Conservation (phyloP, 2,797 vertebrate species). For the Loris lydekkerianus region DNA sequence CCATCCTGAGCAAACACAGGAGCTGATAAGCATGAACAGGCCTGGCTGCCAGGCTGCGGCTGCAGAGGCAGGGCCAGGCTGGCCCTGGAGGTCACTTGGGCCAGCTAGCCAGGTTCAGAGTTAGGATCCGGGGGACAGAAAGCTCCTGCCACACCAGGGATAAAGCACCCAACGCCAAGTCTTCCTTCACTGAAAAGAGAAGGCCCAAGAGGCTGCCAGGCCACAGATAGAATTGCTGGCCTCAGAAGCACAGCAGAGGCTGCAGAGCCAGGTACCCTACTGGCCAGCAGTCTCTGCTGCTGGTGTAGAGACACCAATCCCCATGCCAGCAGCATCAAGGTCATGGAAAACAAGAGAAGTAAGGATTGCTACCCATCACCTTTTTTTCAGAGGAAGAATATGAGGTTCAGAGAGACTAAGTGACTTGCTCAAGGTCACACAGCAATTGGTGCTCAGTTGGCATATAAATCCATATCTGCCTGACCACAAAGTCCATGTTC, state of each 20-base stretch:
- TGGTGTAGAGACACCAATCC: neutral
- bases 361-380: neutral
- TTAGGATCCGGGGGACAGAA: neutral
- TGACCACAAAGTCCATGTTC: neutral
- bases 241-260: neutral
- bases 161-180: slow-evolving; percentile 1
- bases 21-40: slow-evolving; percentile 85
- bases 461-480: neutral
- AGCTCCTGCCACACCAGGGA: neutral
- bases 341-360: neutral
- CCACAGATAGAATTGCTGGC: neutral
- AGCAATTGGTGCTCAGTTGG: neutral
- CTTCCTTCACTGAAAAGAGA: neutral
- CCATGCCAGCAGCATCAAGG: neutral
- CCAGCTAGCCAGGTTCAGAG: slow-evolving; percentile 47
- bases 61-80: neutral
- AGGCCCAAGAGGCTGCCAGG: neutral
- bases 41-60: slow-evolving; percentile 36
- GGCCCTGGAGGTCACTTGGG: neutral
- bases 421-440: neutral
- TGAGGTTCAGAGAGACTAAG: neutral
- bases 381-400: neutral
- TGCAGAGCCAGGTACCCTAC: neutral
- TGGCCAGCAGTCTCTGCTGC: neutral
- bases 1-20: slow-evolving; percentile 87